Evolutionary conservation across 2,113 vertebrate species (phyloP).

Genomic region (Tauraco erythrolophus): DNA sequence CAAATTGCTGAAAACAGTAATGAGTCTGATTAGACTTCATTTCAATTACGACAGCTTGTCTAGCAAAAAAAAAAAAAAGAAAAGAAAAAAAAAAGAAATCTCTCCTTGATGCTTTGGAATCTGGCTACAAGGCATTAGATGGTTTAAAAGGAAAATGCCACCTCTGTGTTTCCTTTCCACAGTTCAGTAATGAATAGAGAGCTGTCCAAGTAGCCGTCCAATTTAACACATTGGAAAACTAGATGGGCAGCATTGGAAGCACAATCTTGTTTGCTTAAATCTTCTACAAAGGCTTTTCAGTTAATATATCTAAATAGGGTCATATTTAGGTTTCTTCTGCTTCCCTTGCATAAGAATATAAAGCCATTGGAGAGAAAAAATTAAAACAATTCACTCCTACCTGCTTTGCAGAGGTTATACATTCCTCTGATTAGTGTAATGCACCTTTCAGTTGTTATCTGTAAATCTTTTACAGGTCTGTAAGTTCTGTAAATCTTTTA

Average conservation of each 20-base stretch:
- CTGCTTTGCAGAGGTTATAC: constrained; percentile 62
- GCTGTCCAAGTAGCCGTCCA: constrained; percentile 91
- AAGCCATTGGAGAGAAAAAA: constrained; percentile 42
- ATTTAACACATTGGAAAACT: constrained; percentile 91
- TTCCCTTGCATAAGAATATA: constrained; percentile 30
- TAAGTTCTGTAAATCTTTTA: constrained; percentile 36
- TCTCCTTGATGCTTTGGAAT: constrained; percentile 84
- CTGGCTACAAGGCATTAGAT: constrained; percentile 73
- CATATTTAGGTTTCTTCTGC: constrained; percentile 82
- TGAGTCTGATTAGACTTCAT: constrained; percentile 99
- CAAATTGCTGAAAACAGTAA: constrained; percentile 99
- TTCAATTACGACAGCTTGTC: constrained; percentile 97
- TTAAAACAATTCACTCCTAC: constrained; percentile 60
- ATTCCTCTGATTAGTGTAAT: constrained; percentile 55
- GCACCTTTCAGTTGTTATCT: constrained; percentile 58
- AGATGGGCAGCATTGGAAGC: constrained; percentile 85
- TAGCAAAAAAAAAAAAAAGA: constrained; percentile 70
- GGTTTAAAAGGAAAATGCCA: constrained; percentile 82
- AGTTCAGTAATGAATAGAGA: constrained; percentile 94
- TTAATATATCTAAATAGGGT: constrained; percentile 92
- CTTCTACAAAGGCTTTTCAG: constrained; percentile 83
- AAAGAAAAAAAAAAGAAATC: neutral
- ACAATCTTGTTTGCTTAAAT: constrained; percentile 91
- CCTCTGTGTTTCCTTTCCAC: constrained; percentile 91
- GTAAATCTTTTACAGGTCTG: constrained; percentile 25